Evolutionary conservation across 2,888 invertebrate genomes (phyloP).

Genomic region (Trichopoda pennipes): DNA sequence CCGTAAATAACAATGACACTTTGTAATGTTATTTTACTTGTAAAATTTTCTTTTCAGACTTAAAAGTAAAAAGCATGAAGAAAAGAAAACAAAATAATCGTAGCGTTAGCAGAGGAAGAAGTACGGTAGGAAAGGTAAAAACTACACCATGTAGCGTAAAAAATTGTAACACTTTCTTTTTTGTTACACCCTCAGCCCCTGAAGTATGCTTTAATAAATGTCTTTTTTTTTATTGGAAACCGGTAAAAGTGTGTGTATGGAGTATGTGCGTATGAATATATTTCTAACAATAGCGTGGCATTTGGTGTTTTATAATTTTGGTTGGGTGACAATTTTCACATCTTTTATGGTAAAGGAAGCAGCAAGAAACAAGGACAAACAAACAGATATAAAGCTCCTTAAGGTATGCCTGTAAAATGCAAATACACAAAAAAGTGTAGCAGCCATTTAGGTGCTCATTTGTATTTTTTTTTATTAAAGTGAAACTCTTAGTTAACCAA

Average conservation of each 20-base stretch:
- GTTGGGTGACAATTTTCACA: slow-evolving; percentile 64
- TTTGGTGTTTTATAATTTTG: slow-evolving; percentile 40
- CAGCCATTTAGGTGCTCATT: slow-evolving; percentile 5
- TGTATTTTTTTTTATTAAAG: not conserved
- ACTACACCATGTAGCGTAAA: slow-evolving; percentile 10
- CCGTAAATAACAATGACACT: slow-evolving; percentile 54
- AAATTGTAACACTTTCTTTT: slow-evolving; percentile 36
- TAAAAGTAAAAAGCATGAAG: not conserved
- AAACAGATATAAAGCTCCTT: slow-evolving; percentile 39
- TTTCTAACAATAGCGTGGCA: slow-evolving; percentile 53
- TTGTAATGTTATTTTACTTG: slow-evolving; percentile 40
- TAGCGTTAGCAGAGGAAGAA: not conserved
- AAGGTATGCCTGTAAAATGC: slow-evolving; percentile 32
- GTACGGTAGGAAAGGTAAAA: slow-evolving; percentile 11
- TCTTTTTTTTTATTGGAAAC: slow-evolving; percentile 4
- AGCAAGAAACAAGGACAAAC: not conserved
- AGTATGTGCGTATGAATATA: not conserved
- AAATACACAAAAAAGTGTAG: slow-evolving; percentile 11
- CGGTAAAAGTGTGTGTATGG: not conserved
- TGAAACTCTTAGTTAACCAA: not conserved
- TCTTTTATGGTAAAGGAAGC: slow-evolving; percentile 38
- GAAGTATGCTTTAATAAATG: slow-evolving; percentile 48
- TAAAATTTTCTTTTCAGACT: slow-evolving; percentile 8
- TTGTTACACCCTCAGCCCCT: slow-evolving; percentile 2
- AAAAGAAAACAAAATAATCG: not conserved